Evolutionary conservation across 2,888 invertebrate genomes (phyloP).

Genomic region (Heliconius erato): DNA sequence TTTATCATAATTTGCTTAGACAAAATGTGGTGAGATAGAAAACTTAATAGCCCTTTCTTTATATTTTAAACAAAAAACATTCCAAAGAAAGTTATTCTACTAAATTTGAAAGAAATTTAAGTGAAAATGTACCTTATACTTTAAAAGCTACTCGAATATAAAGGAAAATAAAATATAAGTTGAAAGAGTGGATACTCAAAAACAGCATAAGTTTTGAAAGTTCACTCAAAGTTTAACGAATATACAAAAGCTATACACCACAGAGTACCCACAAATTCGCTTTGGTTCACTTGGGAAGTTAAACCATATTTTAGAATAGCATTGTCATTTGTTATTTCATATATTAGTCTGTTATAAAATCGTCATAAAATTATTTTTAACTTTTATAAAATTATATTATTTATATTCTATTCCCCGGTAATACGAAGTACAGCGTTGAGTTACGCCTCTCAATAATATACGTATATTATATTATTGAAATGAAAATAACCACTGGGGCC

Average conservation of each 20-base stretch:
- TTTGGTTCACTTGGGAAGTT: constrained; percentile 4
- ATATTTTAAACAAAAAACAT: background rate
- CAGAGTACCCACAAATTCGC: constrained; percentile 11
- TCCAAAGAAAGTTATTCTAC: background rate
- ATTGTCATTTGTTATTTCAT: background rate
- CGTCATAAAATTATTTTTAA: background rate
- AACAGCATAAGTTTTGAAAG: constrained; percentile 18
- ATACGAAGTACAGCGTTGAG: background rate
- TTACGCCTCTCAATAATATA: no score
- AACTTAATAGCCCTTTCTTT: no score
- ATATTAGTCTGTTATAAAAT: background rate
- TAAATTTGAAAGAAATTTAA: constrained; percentile 5
- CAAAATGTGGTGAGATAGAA: no score
- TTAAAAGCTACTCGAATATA: background rate
- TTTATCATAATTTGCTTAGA: no score
- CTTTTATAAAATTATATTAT: background rate
- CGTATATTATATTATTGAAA: no score
- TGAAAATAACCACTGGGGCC: no score
- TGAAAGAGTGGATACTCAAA: constrained; percentile 4
- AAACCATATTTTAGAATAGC: background rate
- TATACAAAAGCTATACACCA: background rate
- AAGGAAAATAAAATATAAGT: background rate
- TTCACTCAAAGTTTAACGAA: background rate
- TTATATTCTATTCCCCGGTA: background rate
- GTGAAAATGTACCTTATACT: background rate